Percentiles rank a stretch among this genome's conserved stretches.
phyloP scores from a whole-genome alignment of 2,888 invertebrate genomes.

The Odontomyia ornata region DNA sequence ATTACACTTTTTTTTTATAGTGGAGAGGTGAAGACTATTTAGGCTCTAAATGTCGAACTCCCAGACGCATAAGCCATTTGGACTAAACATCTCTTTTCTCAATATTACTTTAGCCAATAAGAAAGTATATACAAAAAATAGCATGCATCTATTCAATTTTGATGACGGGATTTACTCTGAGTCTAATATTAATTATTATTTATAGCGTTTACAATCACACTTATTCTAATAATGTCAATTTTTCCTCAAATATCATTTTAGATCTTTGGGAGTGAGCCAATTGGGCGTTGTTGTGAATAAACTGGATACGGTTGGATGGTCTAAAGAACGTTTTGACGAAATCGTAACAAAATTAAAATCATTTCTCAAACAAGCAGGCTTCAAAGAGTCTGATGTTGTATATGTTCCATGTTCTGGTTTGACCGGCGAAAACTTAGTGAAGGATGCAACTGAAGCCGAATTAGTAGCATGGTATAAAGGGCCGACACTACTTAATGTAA shows the following conservation, averaged over 20 bases:
- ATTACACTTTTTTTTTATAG: too few relatives aligned
- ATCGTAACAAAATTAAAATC: slow-evolving; percentile 82
- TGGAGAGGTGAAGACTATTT: too few relatives aligned
- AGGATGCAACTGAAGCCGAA: slow-evolving; percentile 71
- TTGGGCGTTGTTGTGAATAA: slow-evolving; percentile 96
- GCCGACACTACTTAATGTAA: slow-evolving; percentile 83
- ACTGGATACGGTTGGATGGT: slow-evolving; percentile 95
- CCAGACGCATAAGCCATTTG: too few relatives aligned
- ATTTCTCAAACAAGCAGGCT: slow-evolving; percentile 92
- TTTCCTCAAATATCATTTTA: slow-evolving; percentile 40
- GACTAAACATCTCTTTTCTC: too few relatives aligned
- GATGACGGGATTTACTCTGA: too few relatives aligned
- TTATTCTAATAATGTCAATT: too few relatives aligned
- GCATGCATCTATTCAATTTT: too few relatives aligned
- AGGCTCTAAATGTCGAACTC: too few relatives aligned
- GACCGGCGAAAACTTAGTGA: slow-evolving; percentile 91
- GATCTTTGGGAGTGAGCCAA: slow-evolving; percentile 86
- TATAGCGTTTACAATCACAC: too few relatives aligned
- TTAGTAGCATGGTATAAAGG: slow-evolving; percentile 83
- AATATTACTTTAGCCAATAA: too few relatives aligned
- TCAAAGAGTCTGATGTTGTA: slow-evolving; percentile 83
- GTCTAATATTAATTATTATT: too few relatives aligned
- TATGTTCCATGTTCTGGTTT: slow-evolving; percentile 96
- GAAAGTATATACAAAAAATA: too few relatives aligned
- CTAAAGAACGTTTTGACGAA: slow-evolving; percentile 87